A percentile compares a stretch with the other conserved stretches of the same genome.
Evolutionary conservation across 2,113 vertebrate genomes (phyloP).

Genomic region (Cranoglanis bouderius): DNA sequence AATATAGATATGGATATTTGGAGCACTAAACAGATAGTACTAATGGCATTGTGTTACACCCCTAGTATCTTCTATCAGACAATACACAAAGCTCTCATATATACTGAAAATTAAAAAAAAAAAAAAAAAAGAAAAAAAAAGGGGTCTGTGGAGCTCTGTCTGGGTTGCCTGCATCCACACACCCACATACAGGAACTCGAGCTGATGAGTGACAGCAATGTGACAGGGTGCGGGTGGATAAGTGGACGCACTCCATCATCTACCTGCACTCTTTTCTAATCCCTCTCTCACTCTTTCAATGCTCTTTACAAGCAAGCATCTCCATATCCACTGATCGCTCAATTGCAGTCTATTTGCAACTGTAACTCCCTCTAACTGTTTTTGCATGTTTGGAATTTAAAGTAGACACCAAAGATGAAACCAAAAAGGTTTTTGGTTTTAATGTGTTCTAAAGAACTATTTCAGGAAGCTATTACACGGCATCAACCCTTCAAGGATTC

Average conservation of each 20-base stretch:
- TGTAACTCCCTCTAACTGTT: background rate
- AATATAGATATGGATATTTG: background rate
- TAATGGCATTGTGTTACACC: background rate
- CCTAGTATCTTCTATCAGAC: background rate
- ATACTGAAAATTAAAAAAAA: background rate
- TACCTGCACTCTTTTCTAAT: constrained; percentile 3
- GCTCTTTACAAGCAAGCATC: constrained; percentile 1
- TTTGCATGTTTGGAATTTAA: background rate
- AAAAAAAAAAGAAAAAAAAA: background rate
- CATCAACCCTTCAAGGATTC: constrained; percentile 1
- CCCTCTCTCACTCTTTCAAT: background rate
- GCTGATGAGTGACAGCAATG: constrained; percentile 38
- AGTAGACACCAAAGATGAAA: background rate
- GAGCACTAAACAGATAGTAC: background rate
- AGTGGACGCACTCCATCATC: constrained; percentile 15
- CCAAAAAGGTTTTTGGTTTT: background rate
- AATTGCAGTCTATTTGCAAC: background rate
- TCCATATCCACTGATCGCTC: background rate
- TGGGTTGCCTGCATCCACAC: background rate
- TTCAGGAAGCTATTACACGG: background rate
- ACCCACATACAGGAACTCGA: background rate
- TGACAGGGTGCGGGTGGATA: constrained; percentile 23
- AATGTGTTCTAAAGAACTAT: background rate
- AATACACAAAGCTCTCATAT: background rate
- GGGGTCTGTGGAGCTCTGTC: background rate